Conservation (phyloP, 2,797 vertebrate genomes). For the Diplodus puntazzo region DNA sequence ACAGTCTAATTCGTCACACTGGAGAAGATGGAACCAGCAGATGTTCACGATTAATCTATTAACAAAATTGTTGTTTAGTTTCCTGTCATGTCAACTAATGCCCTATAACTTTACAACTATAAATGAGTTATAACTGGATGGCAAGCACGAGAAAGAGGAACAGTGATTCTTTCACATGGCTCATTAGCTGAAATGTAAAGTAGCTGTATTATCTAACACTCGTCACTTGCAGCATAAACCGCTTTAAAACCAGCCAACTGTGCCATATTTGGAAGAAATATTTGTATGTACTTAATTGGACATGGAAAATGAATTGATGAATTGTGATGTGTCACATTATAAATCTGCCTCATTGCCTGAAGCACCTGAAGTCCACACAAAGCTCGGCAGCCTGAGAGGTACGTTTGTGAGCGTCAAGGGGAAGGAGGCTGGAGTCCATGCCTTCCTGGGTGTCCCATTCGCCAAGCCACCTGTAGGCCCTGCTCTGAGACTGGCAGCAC, state of each 20-base stretch:
- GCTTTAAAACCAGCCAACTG: no score
- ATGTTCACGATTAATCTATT: no score
- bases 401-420: conserved; percentile 76
- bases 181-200: not conserved
- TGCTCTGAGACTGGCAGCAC: conserved; percentile 77
- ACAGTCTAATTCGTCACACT: no score
- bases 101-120: no score
- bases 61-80: no score
- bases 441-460: conserved; percentile 84
- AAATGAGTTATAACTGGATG: no score
- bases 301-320: no score
- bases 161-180: not conserved
- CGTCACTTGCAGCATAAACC: not conserved
- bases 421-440: conserved; percentile 72
- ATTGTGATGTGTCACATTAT: not conserved
- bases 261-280: not conserved
- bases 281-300: not conserved
- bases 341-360: not conserved
- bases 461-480: conserved; percentile 82
- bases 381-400: conserved; percentile 79
- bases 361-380: conserved; percentile 72
- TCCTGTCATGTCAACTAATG: no score
- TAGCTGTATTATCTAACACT: not conserved
- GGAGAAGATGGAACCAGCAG: no score
- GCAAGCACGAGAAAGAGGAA: no score